phyloP scores from a whole-genome alignment of 2,888 invertebrate genomes.

The Volucella zonaria region DNA sequence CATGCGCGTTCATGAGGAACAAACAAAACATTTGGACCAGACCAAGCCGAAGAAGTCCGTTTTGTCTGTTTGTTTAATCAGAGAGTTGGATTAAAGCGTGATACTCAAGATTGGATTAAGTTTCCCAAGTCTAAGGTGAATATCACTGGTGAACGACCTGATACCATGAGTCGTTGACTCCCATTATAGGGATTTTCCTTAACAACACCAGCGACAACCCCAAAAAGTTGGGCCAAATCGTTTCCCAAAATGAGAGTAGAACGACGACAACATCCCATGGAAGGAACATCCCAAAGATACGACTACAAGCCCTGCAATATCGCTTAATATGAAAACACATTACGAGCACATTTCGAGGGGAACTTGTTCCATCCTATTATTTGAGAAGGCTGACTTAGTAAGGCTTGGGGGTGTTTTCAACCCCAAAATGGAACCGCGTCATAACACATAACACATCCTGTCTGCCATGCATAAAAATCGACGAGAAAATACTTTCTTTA shows the following conservation, averaged over 20 bases:
- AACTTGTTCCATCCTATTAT: conserved; percentile 19
- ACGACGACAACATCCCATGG: not conserved
- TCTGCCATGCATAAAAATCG: conserved; percentile 47
- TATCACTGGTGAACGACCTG: conserved; percentile 29
- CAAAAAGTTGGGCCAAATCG: not conserved
- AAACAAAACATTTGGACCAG: conserved; percentile 56
- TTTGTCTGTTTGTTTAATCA: conserved; percentile 23
- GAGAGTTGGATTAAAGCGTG: conserved; percentile 6
- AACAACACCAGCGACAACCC: no score
- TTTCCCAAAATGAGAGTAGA: not conserved
- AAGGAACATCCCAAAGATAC: not conserved
- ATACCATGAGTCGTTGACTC: conserved; percentile 43
- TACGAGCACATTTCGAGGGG: conserved; percentile 21
- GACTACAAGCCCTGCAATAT: not conserved
- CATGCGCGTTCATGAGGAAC: conserved; percentile 35
- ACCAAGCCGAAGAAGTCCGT: no score
- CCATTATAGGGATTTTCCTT: not conserved
- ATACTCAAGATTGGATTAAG: conserved; percentile 26
- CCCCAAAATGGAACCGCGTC: conserved; percentile 7
- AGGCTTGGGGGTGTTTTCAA: not conserved
- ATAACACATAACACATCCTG: conserved; percentile 37
- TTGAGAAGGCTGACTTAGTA: conserved; percentile 14
- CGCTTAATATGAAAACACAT: conserved; percentile 55
- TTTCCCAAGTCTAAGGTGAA: not conserved
- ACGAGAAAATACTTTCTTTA: conserved; percentile 32